Base-by-base conservation (phyloP, 2,888 invertebrate genomes). In the Ochropleura leucogaster region DNA sequence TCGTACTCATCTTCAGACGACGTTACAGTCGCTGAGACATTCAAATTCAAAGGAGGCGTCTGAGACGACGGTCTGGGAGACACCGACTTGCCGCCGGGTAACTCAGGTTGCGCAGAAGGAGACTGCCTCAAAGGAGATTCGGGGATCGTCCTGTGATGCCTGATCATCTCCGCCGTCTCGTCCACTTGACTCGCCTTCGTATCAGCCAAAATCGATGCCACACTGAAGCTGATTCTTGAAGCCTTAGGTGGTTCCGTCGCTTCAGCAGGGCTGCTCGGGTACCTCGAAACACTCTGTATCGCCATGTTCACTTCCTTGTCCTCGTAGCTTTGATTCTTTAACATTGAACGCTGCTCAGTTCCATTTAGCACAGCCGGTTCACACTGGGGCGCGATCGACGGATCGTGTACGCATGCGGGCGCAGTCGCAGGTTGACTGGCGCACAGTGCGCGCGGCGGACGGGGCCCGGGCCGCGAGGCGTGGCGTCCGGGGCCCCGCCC, bases 201-300 rank as follows among this genome's bases (percentile, higher is more conserved):
- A 89, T 99, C 99, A 20, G 98, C 98, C 85, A 99, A 95, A 84
- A 99, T 97, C 0, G 99, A 98, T 9, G 99, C 98, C 86, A 99
- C 99, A 94, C 98, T 98, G 96, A 99, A 99, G 95, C 98, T 98
- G 90, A 98, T 97, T 88, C 98, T 96, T 82, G 97, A 97, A 80
- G 97, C 97, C 91, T 98, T 98, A 20, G 96, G 95, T 3, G 96
- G 95, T 77, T 96, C 97, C 84, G 97, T 97, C 82, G 97, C 97
- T 92, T 97, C 97, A 90, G 97, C 97, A 83, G 97, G 97, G 93
- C 97, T 97, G 95, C 97, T 97, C 85, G 97, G 97, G 95, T 97
- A 97, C 88, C 97, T 97, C 89, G 97, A 97, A 93, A 97, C 95
- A 92, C 97, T 97, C 95, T 97, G 97, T 97, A 97, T 97, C 97